Percentiles rank a stretch among this genome's conserved stretches.
Evolutionary conservation across 2,113 vertebrate genomes (phyloP).

Genomic region (Camelus dromedarius): DNA sequence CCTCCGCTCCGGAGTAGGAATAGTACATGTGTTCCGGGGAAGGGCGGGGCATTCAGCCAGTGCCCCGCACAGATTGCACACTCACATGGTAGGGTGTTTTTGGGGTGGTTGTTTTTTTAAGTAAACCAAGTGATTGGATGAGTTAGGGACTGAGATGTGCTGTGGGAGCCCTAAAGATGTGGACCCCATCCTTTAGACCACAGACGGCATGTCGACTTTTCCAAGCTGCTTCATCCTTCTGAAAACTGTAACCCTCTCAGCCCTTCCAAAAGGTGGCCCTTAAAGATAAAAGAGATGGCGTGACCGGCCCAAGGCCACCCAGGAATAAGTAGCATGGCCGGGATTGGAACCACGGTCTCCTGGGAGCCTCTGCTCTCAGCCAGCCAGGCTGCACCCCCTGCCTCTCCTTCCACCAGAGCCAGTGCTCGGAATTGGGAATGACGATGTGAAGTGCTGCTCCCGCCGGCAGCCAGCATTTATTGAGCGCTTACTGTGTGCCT

Average conservation of each 20-base stretch:
- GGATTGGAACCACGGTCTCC: neutral
- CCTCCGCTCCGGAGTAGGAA: accelerated
- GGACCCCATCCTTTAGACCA: accelerated
- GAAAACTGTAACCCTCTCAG: too few species aligned
- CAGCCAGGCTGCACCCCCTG: neutral
- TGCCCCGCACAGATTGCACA: neutral
- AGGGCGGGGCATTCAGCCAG: neutral
- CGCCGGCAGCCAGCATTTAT: neutral
- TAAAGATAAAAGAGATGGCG: accelerated
- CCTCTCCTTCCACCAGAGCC: neutral
- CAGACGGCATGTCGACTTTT: neutral
- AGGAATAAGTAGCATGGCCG: accelerated
- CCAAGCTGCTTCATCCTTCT: neutral
- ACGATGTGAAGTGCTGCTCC: accelerated
- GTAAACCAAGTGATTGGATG: neutral
- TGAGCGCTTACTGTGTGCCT: constrained; percentile 64
- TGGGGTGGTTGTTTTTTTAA: neutral
- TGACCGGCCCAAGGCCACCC: neutral
- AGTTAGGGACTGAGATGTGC: neutral
- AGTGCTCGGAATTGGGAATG: accelerated
- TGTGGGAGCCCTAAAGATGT: accelerated
- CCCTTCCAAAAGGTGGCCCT: neutral
- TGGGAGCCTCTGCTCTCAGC: neutral
- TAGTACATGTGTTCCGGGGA: accelerated
- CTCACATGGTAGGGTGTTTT: neutral